Conservation (phyloP, 2,888 invertebrate species). For the Rhopalosiphum nymphaeae region DNA sequence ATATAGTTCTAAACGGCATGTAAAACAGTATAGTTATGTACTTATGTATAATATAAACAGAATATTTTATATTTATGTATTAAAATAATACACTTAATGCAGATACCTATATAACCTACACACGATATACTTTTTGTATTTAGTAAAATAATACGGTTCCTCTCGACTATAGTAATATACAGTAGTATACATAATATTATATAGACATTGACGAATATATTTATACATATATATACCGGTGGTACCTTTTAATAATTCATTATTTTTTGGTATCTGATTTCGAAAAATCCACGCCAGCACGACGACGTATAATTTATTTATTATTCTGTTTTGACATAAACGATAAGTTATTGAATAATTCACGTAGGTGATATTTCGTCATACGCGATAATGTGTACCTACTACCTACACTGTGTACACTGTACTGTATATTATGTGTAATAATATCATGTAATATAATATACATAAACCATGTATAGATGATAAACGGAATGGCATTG, state of each 20-base stretch:
- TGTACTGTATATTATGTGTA: background rate
- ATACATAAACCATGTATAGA: background rate
- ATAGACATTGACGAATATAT: background rate
- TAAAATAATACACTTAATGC: background rate
- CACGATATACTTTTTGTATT: background rate
- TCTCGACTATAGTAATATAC: background rate
- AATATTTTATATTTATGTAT: background rate
- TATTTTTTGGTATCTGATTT: conserved; percentile 14
- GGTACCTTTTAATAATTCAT: conserved; percentile 22
- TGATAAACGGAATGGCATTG: background rate
- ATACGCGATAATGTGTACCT: background rate
- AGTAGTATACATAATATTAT: background rate
- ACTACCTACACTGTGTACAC: background rate
- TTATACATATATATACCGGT: background rate
- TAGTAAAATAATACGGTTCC: background rate
- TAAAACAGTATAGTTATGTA: background rate
- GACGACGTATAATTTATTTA: background rate
- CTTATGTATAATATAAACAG: background rate
- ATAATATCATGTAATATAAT: background rate
- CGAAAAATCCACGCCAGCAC: background rate
- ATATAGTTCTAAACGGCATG: background rate
- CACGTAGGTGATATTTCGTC: background rate
- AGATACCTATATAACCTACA: background rate
- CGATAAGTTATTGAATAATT: conserved; percentile 30
- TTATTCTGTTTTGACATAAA: background rate